phyloP scores from a whole-genome alignment of 2,797 vertebrate species.

The Margarornis squamiger region DNA sequence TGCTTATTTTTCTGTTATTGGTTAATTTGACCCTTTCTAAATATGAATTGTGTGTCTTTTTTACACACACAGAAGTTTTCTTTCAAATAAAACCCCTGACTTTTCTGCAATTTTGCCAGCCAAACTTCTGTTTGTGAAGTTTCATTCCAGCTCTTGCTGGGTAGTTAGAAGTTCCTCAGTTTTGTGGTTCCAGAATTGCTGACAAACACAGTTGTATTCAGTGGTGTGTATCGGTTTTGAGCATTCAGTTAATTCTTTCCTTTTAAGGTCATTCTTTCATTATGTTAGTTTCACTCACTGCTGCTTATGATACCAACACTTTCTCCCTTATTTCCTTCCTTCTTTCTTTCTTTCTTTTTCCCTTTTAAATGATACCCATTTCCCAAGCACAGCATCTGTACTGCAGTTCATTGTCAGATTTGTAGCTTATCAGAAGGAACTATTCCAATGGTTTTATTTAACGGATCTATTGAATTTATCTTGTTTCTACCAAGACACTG shows the following conservation, averaged over 20 bases:
- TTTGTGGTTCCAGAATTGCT: slow-evolving; percentile 43
- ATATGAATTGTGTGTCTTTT: neutral
- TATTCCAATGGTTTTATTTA: neutral
- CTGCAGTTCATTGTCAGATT: neutral
- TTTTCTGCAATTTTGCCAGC: neutral
- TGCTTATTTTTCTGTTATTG: neutral
- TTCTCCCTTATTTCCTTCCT: neutral
- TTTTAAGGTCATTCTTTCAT: slow-evolving; percentile 58
- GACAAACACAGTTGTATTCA: neutral
- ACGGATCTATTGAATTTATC: neutral
- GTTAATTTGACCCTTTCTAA: neutral
- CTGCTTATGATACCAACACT: neutral
- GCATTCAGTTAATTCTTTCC: slow-evolving; percentile 48
- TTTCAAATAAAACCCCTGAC: neutral
- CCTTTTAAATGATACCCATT: neutral
- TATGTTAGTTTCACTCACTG: neutral
- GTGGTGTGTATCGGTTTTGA: neutral
- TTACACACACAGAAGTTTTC: neutral
- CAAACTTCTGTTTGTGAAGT: neutral
- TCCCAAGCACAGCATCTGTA: neutral
- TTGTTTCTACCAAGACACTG: neutral
- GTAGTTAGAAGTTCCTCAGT: neutral
- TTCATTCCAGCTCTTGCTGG: slow-evolving; percentile 23
- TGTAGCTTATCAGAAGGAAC: neutral
- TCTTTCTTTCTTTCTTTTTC: neutral